Base-by-base conservation (phyloP, 30 jellyfish, hydroid and myxozoan species). In the Euphysa ruthae region DNA sequence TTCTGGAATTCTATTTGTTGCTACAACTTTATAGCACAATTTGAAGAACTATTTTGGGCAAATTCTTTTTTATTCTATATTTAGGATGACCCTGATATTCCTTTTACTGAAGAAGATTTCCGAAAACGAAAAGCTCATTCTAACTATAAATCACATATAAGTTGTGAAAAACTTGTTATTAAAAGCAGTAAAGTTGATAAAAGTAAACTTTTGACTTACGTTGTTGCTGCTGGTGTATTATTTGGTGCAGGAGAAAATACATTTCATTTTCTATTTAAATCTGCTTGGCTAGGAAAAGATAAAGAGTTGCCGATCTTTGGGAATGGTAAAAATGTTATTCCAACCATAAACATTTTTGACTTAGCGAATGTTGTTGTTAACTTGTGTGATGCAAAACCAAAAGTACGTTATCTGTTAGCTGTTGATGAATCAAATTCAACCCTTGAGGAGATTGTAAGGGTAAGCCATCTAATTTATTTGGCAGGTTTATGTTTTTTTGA, bases 81-180 rank as follows among this genome's bases (percentile, higher is more conserved):
- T 46, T 46, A 86, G 96, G 96, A 86, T 27, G 96, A 86, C 73
- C 94, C 92, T 25, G 96, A 86, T 58, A 82, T 79, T 32, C 96
- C 96, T 20, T 86, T 86, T 34, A 86, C 96, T 3, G 96, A 86
- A 68, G 96, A 86, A 60, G 96, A 86, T 74, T 86, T 78, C 63
- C 57, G 94, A 12, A 87, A 86, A 32, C 81, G 96, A n/a, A 78
- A 75, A 51, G 86, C 96, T 2, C 96, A 86, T 42, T 87, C 94
- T 20, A 86, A 86, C 62, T 86, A 75, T 64, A 86, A 86, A 75
- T 52, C 86, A 32, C 96, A 86, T 51, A 69, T 86, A 12, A 78
- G 93, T 51, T 83, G 94, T 16, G 96, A 86, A 34, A 86, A 86
- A 34, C 80, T 86, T 42, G 80, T 71, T 58, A 86, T 86, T 13